phyloP scores from a whole-genome alignment of 2,888 invertebrate genomes.

The Opisthograptis luteolata region DNA sequence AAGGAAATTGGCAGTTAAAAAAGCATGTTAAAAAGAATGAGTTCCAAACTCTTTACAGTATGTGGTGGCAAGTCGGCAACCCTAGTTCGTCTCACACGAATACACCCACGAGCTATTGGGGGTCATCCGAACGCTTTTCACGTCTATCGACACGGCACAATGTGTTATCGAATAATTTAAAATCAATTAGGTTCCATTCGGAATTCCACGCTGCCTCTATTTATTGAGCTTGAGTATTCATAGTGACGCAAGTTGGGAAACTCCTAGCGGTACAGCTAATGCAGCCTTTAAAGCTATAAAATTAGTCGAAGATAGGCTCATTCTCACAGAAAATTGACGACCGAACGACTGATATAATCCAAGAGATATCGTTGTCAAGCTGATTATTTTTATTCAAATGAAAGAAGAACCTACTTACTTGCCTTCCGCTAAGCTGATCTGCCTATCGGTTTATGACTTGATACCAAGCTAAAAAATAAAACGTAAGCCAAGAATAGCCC shows the following conservation, averaged over 20 bases:
- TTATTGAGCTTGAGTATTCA: conserved; percentile 38
- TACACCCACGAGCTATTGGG: conserved; percentile 50
- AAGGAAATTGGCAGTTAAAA: no score
- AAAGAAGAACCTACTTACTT: no score
- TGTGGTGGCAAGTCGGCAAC: no score
- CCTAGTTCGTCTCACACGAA: conserved; percentile 36
- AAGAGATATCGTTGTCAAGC: conserved; percentile 3
- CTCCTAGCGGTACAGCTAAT: conserved; percentile 25
- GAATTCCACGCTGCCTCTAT: conserved; percentile 48
- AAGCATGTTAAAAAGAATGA: no score
- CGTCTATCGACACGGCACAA: conserved; percentile 50
- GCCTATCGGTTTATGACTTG: no score
- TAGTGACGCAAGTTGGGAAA: conserved; percentile 37
- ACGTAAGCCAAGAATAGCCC: conserved; percentile 9
- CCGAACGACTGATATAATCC: conserved; percentile 4
- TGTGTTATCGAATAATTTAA: conserved; percentile 59
- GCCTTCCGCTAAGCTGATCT: no score
- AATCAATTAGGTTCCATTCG: conserved; percentile 58
- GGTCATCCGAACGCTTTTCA: conserved; percentile 56
- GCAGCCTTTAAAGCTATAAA: conserved; percentile 14
- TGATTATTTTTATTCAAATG: conserved; percentile 6
- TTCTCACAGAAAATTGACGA: conserved; percentile 10
- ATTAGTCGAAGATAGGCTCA: conserved; percentile 12
- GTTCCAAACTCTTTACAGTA: no score
- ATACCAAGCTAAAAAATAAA: not conserved